phyloP scores from a whole-genome alignment of 2,888 invertebrate genomes.

The Xylota segnis region DNA sequence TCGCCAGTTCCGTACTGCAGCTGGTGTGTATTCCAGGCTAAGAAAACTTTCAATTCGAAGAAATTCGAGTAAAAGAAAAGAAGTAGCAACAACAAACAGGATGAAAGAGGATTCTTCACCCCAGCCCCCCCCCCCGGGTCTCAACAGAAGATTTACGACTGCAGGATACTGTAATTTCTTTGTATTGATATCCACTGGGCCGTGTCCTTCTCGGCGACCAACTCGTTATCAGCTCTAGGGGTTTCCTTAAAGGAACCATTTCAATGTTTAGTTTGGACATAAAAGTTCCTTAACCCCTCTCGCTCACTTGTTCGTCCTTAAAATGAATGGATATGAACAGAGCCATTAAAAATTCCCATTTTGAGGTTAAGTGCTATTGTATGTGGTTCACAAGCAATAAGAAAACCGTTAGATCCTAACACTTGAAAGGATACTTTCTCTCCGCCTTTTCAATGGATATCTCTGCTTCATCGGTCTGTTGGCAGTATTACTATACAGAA shows the following conservation, averaged over 20 bases:
- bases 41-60: constrained; percentile 46
- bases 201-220: constrained; percentile 46
- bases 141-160: constrained; percentile 66
- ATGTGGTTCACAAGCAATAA: constrained; percentile 67
- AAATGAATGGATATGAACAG: constrained; percentile 9
- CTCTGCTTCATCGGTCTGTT: neutral
- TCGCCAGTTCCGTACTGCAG: constrained; percentile 62
- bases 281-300: constrained; percentile 50
- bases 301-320: neutral
- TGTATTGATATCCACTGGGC: constrained; percentile 66
- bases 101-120: constrained; percentile 42
- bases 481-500: constrained; percentile 21
- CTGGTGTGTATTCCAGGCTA: neutral
- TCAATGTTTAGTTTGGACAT: constrained; percentile 52
- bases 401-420: constrained; percentile 67
- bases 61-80: neutral
- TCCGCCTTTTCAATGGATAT: neutral
- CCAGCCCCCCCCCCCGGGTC: constrained; percentile 13
- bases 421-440: constrained; percentile 56
- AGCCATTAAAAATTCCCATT: constrained; percentile 63
- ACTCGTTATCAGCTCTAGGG: constrained; percentile 50
- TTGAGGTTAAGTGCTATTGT: constrained; percentile 75
- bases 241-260: constrained; percentile 54
- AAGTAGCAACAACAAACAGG: constrained; percentile 44
- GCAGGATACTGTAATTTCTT: constrained; percentile 72